phyloP scores from a whole-genome alignment of 2,797 vertebrate genomes.

The Siniperca undulata region DNA sequence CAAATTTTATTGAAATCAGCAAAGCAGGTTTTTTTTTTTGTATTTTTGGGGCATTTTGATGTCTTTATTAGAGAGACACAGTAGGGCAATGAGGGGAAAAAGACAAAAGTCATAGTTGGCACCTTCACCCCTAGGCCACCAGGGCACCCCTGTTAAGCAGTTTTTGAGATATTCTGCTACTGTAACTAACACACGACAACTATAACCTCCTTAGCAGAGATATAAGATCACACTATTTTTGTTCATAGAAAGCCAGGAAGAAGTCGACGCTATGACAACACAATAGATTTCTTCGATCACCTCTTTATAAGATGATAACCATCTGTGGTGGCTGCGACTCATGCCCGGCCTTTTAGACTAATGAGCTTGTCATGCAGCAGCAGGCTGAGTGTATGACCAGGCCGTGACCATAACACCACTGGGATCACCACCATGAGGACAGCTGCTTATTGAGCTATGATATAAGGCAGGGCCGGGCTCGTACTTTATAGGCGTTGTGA shows the following conservation, averaged over 20 bases:
- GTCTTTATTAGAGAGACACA: background rate
- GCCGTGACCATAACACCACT: slow-evolving; percentile 37
- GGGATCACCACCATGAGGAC: slow-evolving; percentile 43
- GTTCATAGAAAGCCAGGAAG: background rate
- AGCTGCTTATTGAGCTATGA: slow-evolving; percentile 69
- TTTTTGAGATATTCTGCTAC: background rate
- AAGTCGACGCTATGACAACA: background rate
- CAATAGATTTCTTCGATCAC: background rate
- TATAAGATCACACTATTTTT: background rate
- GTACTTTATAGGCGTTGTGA: slow-evolving; percentile 57
- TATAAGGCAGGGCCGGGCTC: slow-evolving; percentile 36
- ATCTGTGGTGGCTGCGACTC: slow-evolving; percentile 8
- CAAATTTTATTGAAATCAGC: background rate
- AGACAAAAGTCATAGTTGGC: background rate
- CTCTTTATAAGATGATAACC: slow-evolving; percentile 20
- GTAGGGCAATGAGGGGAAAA: too few relatives aligned
- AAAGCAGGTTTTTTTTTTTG: background rate
- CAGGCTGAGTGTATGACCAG: slow-evolving; percentile 36
- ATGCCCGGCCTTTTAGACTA: slow-evolving; percentile 31
- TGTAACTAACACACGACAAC: background rate
- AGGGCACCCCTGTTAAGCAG: background rate
- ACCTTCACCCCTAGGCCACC: background rate
- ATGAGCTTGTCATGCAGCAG: slow-evolving; percentile 40
- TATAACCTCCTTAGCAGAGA: background rate
- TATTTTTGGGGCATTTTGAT: background rate